A percentile compares a stretch with the other conserved stretches of the same genome.
phyloP scores from a whole-genome alignment of 92 coral and sea anemone species.

The Porites divaricata region DNA sequence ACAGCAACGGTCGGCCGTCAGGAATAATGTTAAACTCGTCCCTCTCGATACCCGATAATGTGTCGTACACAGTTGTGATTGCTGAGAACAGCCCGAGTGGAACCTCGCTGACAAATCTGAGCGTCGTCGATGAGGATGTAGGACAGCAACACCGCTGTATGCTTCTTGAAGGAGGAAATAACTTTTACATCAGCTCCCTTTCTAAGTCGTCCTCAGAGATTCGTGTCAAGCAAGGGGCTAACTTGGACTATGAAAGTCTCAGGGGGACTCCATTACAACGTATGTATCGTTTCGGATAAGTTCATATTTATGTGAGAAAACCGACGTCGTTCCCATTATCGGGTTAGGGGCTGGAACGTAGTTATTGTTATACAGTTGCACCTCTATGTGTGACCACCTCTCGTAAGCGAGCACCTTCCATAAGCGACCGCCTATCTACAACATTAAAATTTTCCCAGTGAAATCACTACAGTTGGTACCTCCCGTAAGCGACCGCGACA shows the following conservation, averaged over 20 bases:
- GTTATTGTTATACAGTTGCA: no score
- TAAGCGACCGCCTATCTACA: no score
- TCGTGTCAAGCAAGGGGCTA: constrained; percentile 64
- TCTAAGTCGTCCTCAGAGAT: constrained; percentile 59
- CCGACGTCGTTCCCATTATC: no score
- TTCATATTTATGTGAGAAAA: no score
- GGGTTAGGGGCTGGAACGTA: no score
- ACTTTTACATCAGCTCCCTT: constrained; percentile 44
- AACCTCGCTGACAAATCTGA: constrained; percentile 80
- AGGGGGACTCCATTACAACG: constrained; percentile 54
- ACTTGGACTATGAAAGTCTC: constrained; percentile 77
- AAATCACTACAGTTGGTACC: no score
- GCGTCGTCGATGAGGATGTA: constrained; percentile 81
- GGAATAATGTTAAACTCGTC: constrained; percentile 53
- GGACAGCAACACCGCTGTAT: constrained; percentile 76
- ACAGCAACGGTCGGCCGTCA: constrained; percentile 78
- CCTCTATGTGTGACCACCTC: no score
- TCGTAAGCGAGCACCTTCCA: no score
- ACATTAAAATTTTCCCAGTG: no score
- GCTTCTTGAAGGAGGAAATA: constrained; percentile 61
- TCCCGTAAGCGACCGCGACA: no score
- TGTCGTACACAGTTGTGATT: constrained; percentile 44
- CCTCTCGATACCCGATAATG: constrained; percentile 19
- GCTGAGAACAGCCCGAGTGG: constrained; percentile 86
- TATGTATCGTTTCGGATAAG: constrained; percentile 7